Evolutionary conservation across 2,797 vertebrate species (phyloP), one percentile per base, ranked within the genome.

Genomic region (Periparus ater): DNA sequence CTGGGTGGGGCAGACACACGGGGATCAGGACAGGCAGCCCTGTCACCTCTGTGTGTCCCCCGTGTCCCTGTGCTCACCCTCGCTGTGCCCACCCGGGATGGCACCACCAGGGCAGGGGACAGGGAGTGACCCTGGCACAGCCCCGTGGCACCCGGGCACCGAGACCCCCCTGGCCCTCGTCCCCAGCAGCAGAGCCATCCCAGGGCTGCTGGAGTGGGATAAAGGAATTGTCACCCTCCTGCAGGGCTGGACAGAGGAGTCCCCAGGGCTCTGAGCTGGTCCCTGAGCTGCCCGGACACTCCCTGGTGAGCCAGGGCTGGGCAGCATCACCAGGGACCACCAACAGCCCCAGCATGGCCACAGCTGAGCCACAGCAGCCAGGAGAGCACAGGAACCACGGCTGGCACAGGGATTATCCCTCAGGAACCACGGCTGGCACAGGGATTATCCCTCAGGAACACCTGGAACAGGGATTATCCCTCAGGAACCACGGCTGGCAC

Each of bases 1-100:
- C 99, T 99, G 95, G 67, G 27, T 1, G 4, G 34, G 53, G 75
- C n/a, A 92, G 67, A 78, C 34, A 62, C 32, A 29, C 25, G 5
- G 36, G 3, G 8, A 6, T 47, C 4, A 9, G 77, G 44, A 32
- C 4, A 10, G 7, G 73, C 62, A 3, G 5, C 21, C 2, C 6
- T 4, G 42, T 18, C 16, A 40, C 12, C 38, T 40, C 38, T 40
- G 38, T 40, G 38, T 40, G 38, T 40, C 13, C 74, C 57, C 10
- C 3, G 2, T 1, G 9, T 15, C 42, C 3, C 18, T 7, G 1
- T 0, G 38, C 62, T 12, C 17, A 1, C n/a, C 62, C 40, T 16
- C 76, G 1, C 26, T 3, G 9, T 16, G 20, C 45, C 74, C 29
- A 40, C n/a, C 11, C 0, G 11, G 58, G 63, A 16, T 14, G 7